These are phyloP conservation scores for Lepidotrigona ventralis DNA, from an alignment of 1,140 invertebrate species.

Conservation along the genomic window DNA sequence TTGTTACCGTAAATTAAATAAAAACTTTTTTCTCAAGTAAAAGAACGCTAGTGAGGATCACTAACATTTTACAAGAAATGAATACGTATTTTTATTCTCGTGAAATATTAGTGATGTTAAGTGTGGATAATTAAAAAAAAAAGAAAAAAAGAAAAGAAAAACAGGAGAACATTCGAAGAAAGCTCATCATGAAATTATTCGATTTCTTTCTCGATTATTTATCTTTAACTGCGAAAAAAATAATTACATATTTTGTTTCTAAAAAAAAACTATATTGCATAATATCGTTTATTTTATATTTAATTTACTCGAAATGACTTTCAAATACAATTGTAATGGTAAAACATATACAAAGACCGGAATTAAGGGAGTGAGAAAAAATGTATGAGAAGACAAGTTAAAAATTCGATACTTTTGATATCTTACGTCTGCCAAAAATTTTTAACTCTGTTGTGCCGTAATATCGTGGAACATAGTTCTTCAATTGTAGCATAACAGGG, in stretches of 20 bases:
- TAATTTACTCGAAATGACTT: neutral
- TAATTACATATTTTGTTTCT: neutral
- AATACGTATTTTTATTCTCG: neutral
- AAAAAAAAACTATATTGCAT: neutral
- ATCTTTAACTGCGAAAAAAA: slow-evolving; percentile 15
- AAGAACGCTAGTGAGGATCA: neutral
- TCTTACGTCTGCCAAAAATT: slow-evolving; percentile 80
- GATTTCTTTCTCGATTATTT: neutral
- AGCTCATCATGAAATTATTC: neutral
- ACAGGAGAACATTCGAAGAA: neutral
- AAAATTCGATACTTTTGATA: slow-evolving; percentile 47
- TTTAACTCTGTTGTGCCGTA: slow-evolving; percentile 83
- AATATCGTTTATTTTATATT: neutral
- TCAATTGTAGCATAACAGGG: slow-evolving; percentile 81
- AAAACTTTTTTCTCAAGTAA: neutral
- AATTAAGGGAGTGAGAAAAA: slow-evolving; percentile 17
- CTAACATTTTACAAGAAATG: neutral
- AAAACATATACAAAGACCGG: slow-evolving; percentile 13
- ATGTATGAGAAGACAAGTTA: slow-evolving; percentile 32
- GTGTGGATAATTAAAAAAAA: neutral
- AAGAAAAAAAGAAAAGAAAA: neutral
- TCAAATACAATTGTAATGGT: neutral
- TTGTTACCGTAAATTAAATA: neutral
- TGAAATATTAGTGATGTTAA: neutral
- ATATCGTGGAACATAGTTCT: slow-evolving; percentile 83